phyloP scores from a whole-genome alignment of 1,140 invertebrate genomes.

The Achatina immaculata region DNA sequence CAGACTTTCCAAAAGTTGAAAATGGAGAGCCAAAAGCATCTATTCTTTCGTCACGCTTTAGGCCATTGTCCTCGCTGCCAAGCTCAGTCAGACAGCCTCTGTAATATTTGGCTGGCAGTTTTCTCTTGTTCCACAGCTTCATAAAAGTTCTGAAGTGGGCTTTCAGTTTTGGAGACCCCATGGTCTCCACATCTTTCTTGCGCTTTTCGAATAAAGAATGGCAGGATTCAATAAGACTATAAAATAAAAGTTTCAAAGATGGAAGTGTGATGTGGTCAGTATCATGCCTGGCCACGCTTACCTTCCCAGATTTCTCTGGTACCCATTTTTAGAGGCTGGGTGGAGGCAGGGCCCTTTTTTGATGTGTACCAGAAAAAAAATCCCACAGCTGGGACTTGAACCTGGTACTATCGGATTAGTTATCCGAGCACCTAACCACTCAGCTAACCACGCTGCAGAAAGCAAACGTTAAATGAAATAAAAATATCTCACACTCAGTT shows the following conservation, averaged over 20 bases:
- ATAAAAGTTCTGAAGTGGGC: conserved; percentile 54
- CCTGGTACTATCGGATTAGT: too few relatives aligned
- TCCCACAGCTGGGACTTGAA: too few relatives aligned
- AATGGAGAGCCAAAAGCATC: conserved; percentile 51
- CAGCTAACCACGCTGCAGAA: background rate
- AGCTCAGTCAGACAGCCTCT: background rate
- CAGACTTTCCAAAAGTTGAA: conserved; percentile 58
- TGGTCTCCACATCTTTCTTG: conserved; percentile 47
- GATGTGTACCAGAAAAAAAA: too few relatives aligned
- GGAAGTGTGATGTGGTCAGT: too few relatives aligned
- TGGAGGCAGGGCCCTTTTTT: too few relatives aligned
- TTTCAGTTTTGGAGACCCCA: conserved; percentile 55
- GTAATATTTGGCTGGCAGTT: conserved; percentile 45
- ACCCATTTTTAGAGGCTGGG: too few relatives aligned
- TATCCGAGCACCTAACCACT: too few relatives aligned
- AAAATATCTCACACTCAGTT: background rate
- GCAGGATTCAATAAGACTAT: background rate
- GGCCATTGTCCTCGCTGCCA: conserved; percentile 8
- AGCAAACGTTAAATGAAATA: background rate
- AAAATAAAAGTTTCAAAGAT: background rate
- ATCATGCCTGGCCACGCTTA: too few relatives aligned
- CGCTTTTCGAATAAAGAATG: conserved; percentile 44
- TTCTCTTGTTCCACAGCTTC: conserved; percentile 59
- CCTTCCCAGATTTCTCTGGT: too few relatives aligned
- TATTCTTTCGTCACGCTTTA: conserved; percentile 31